A percentile compares a stretch with the other conserved stretches of the same genome.
These are phyloP conservation scores for Melanaphis sacchari DNA, from an alignment of 1,140 invertebrate species.

Conservation along the genomic window DNA sequence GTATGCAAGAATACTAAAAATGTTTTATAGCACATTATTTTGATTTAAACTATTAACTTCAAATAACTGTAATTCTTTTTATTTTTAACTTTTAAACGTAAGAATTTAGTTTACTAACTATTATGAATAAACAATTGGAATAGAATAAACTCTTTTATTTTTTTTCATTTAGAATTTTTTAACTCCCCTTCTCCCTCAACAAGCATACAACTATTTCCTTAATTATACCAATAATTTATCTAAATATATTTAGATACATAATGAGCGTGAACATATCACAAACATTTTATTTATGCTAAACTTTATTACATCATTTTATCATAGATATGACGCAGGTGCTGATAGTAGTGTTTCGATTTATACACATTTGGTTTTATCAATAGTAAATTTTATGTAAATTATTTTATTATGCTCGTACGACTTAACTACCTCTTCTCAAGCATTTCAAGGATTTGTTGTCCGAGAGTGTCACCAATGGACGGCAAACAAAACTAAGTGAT, in stretches of 20 bases:
- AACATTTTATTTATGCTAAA: neutral
- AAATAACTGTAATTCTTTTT: no score
- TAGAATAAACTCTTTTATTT: no score
- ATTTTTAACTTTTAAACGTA: no score
- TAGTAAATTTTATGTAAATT: no score
- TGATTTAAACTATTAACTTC: no score
- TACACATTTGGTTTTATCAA: neutral
- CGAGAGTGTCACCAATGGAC: neutral
- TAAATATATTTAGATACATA: neutral
- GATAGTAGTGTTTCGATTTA: neutral
- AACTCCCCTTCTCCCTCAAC: neutral
- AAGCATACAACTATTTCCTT: neutral
- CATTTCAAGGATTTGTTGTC: neutral
- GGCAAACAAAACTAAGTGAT: neutral
- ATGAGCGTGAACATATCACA: no score
- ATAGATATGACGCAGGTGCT: neutral
- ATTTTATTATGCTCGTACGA: neutral
- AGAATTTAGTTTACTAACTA: neutral
- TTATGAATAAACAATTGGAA: no score
- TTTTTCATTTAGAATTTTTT: neutral
- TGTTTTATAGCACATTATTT: no score
- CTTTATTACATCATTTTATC: neutral
- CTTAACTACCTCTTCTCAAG: neutral
- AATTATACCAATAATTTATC: neutral
- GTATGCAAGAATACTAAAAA: no score